Percentiles rank a stretch among this genome's conserved stretches.
Conservation (phyloP, 2,888 invertebrate species). For the Cephus spinipes region DNA sequence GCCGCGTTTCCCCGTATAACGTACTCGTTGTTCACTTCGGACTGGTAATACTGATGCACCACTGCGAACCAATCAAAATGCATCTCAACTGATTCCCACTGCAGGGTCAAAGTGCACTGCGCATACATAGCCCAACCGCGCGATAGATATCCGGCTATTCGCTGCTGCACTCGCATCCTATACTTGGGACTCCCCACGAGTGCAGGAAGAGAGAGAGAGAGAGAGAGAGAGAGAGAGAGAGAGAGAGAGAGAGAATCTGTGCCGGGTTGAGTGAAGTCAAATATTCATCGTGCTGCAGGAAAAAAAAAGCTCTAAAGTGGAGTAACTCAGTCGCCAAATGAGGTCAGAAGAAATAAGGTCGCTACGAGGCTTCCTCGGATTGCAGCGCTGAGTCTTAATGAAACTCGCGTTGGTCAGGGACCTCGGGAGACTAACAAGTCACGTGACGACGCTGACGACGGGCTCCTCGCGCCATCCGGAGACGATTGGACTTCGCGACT, state of each 20-base stretch:
- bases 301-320: not conserved
- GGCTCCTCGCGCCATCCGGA: slow-evolving; percentile 16
- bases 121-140: not conserved
- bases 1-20: slow-evolving; percentile 90
- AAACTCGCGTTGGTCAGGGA: no score
- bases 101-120: not conserved
- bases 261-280: not conserved
- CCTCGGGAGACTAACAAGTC: no score
- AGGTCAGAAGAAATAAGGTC: not conserved
- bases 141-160: no score
- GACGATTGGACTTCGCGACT: not conserved
- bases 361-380: not conserved
- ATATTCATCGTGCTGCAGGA: not conserved
- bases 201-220: not conserved
- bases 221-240: not conserved
- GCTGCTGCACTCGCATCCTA: no score
- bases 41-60: slow-evolving; percentile 89
- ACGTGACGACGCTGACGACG: slow-evolving; percentile 44
- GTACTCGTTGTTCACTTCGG: slow-evolving; percentile 91
- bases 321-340: not conserved
- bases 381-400: not conserved
- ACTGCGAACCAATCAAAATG: slow-evolving; percentile 70
- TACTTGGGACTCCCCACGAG: not conserved
- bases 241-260: not conserved
- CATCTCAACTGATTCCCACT: not conserved